A percentile compares a stretch with the other conserved stretches of the same genome.
Evolutionary conservation across 1,140 invertebrate genomes (phyloP).

Genomic region (Trachymyrmex cornetzi): DNA sequence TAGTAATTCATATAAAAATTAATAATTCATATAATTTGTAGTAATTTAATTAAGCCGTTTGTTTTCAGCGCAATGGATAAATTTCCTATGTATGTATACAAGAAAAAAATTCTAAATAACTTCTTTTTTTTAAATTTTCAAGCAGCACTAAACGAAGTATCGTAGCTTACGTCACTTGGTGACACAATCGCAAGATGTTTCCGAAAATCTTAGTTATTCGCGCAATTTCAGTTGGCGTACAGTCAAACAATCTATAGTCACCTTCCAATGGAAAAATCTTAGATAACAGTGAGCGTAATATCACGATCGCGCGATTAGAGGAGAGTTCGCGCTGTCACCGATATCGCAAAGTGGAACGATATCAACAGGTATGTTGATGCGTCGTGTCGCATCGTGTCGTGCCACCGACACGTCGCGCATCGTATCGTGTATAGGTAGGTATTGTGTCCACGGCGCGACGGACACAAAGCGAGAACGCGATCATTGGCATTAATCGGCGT

Average conservation of each 20-base stretch:
- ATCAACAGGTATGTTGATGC: constrained; percentile 53
- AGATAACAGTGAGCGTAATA: constrained; percentile 1
- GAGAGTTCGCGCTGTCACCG: neutral
- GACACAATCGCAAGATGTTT: neutral
- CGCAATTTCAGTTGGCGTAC: neutral
- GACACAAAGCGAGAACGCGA: constrained; percentile 16
- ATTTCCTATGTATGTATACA: too few relatives aligned
- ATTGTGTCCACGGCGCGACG: neutral
- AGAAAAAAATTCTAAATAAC: too few relatives aligned
- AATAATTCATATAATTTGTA: too few relatives aligned
- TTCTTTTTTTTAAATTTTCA: too few relatives aligned
- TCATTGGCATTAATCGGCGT: neutral
- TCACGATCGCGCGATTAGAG: constrained; percentile 14
- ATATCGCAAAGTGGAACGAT: constrained; percentile 32
- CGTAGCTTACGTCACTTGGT: neutral
- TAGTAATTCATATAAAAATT: too few relatives aligned
- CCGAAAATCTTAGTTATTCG: neutral
- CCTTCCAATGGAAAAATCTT: constrained; percentile 6
- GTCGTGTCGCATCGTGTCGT: neutral
- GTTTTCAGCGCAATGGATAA: too few relatives aligned
- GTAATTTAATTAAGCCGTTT: too few relatives aligned
- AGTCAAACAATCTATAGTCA: neutral
- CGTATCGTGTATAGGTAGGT: neutral
- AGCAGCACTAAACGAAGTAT: neutral
- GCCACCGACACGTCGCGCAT: neutral